phyloP scores from a whole-genome alignment of 2,113 vertebrate species.

The Abramis brama region DNA sequence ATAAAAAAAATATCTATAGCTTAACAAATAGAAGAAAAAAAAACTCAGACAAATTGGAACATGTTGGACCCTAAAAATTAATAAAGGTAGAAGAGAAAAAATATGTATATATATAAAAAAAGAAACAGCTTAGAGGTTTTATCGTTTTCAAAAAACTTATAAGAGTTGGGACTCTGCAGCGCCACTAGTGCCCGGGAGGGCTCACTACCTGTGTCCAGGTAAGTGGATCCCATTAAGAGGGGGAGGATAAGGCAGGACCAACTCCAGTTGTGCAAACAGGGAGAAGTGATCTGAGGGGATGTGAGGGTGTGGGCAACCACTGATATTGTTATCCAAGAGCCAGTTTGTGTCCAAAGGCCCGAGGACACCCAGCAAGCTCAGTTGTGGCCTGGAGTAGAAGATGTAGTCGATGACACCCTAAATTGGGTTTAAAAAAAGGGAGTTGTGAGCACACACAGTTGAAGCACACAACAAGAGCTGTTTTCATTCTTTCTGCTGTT shows the following conservation, averaged over 20 bases:
- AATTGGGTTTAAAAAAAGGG: constrained; percentile 34
- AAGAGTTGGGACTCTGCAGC: constrained; percentile 15
- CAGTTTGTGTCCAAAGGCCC: constrained; percentile 95
- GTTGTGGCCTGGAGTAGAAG: constrained; percentile 97
- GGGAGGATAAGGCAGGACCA: constrained; percentile 90
- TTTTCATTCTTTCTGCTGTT: neutral
- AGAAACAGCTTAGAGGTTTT: constrained; percentile 47
- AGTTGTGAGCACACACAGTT: neutral
- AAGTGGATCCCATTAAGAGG: constrained; percentile 94
- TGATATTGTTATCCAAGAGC: constrained; percentile 96
- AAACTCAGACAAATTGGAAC: constrained; percentile 7
- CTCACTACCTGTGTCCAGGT: constrained; percentile 92
- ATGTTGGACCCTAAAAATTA: constrained; percentile 35
- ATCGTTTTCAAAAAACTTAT: constrained; percentile 51
- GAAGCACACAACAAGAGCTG: neutral
- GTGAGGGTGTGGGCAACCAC: constrained; percentile 94
- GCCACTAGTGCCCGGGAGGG: constrained; percentile 77
- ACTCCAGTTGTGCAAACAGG: constrained; percentile 97
- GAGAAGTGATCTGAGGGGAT: constrained; percentile 99
- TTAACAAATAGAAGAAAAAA: constrained; percentile 15
- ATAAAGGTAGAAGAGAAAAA: constrained; percentile 5
- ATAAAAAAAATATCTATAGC: neutral
- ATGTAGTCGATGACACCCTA: constrained; percentile 99
- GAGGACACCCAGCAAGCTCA: constrained; percentile 94
- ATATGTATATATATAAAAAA: neutral